phyloP scores from a whole-genome alignment of 2,888 invertebrate genomes.

The Acrobasis consociella region DNA sequence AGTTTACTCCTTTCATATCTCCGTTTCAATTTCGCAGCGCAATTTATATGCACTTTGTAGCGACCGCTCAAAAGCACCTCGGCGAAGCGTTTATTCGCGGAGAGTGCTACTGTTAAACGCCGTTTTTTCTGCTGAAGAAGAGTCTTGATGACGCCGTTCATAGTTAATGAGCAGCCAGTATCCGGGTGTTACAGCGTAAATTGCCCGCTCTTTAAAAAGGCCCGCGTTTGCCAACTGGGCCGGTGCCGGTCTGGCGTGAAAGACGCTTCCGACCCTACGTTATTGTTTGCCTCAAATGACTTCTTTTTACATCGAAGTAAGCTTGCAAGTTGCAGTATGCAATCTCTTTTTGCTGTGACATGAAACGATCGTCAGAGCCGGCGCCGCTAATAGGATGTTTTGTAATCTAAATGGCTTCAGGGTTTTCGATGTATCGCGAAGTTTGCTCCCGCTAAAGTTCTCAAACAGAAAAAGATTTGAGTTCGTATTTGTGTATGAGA shows the following conservation, averaged over 20 bases:
- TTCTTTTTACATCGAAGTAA: conserved; percentile 64
- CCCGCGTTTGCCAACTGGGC: conserved; percentile 66
- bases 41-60: conserved; percentile 82
- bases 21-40: conserved; percentile 73
- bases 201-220: conserved; percentile 71
- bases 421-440: conserved; percentile 9
- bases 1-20: conserved; percentile 72
- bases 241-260: conserved; percentile 64
- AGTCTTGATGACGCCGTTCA: conserved; percentile 80
- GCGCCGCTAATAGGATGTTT: conserved; percentile 51
- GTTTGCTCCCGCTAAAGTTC: conserved; percentile 10
- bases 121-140: conserved; percentile 77
- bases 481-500: not conserved
- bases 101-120: conserved; percentile 73
- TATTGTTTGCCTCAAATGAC: conserved; percentile 77
- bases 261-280: conserved; percentile 70
- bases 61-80: conserved; percentile 70
- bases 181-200: conserved; percentile 74
- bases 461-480: conserved; percentile 28
- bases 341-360: conserved; percentile 46
- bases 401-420: conserved; percentile 40
- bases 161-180: conserved; percentile 80
- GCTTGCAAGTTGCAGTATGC: conserved; percentile 47
- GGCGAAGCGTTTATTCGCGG: conserved; percentile 64
- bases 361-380: conserved; percentile 49